Conservation (phyloP, 2,797 vertebrate species). For the Siniperca undulata region DNA sequence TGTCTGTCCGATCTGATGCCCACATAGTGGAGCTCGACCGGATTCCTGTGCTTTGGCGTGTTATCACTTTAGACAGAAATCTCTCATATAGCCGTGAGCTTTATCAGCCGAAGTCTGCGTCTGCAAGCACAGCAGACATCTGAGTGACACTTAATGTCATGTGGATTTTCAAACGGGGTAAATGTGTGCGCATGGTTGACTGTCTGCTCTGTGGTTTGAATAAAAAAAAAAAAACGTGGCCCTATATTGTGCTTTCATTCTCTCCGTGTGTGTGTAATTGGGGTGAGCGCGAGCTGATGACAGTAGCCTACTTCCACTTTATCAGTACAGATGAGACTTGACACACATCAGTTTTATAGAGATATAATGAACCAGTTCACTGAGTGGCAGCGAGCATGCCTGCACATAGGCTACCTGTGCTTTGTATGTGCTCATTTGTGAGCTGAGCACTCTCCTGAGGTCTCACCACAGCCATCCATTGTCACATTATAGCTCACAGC, state of each 20-base stretch:
- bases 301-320: slow-evolving; percentile 8
- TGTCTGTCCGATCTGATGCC: slow-evolving; percentile 22
- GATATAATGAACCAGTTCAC: slow-evolving; percentile 19
- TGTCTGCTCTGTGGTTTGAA: not conserved
- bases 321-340: slow-evolving; percentile 30
- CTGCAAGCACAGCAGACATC: slow-evolving; percentile 1
- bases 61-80: slow-evolving; percentile 17
- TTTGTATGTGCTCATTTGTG: slow-evolving; percentile 22
- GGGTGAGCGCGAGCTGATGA: not conserved
- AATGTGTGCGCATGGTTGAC: not conserved
- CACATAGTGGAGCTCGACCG: not conserved
- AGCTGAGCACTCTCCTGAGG: slow-evolving; percentile 48
- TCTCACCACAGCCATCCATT: slow-evolving; percentile 43
- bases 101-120: not conserved
- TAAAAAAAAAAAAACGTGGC: not conserved
- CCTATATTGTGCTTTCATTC: not conserved
- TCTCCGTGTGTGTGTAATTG: not conserved
- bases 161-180: not conserved
- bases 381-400: slow-evolving; percentile 21
- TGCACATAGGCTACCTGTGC: slow-evolving; percentile 34
- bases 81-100: not conserved
- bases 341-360: slow-evolving; percentile 12
- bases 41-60: slow-evolving; percentile 16
- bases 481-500: slow-evolving; percentile 42
- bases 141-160: slow-evolving; percentile 6